phyloP scores from a whole-genome alignment of 1,140 invertebrate genomes.

The Glossosoma conforme region DNA sequence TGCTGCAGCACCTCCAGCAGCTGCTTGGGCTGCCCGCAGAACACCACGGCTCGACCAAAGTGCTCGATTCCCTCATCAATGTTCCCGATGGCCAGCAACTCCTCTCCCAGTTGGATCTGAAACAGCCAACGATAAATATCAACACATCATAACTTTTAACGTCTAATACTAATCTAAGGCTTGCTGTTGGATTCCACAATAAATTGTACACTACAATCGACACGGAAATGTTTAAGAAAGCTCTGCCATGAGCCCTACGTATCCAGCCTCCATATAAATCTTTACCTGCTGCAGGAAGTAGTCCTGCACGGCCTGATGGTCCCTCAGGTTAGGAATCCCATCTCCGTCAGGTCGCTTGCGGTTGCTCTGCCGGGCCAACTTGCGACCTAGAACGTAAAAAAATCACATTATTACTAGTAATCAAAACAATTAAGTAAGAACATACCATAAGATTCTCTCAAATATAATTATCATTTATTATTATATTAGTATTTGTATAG shows the following conservation, averaged over 20 bases:
- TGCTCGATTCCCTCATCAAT: slow-evolving; percentile 90
- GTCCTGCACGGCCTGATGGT: slow-evolving; percentile 87
- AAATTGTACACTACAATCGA: too few relatives aligned
- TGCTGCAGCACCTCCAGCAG: slow-evolving; percentile 88
- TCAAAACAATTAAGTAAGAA: neutral
- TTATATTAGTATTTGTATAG: too few relatives aligned
- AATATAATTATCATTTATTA: too few relatives aligned
- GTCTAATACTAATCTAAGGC: neutral
- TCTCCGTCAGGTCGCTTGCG: slow-evolving; percentile 34
- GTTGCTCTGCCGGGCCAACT: slow-evolving; percentile 9
- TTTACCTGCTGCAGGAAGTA: slow-evolving; percentile 80
- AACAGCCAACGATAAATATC: slow-evolving; percentile 21
- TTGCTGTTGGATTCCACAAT: too few relatives aligned
- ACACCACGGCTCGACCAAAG: slow-evolving; percentile 89
- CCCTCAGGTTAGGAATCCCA: slow-evolving; percentile 77
- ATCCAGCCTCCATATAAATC: too few relatives aligned
- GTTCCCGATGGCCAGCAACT: slow-evolving; percentile 78
- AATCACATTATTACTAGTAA: neutral
- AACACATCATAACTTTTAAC: slow-evolving; percentile 7
- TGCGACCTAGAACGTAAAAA: slow-evolving; percentile 18
- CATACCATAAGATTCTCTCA: too few relatives aligned
- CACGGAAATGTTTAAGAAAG: too few relatives aligned
- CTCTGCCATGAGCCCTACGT: too few relatives aligned
- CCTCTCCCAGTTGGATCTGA: slow-evolving; percentile 84
- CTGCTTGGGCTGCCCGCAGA: slow-evolving; percentile 92